Conservation (phyloP, 1,140 invertebrate species). For the Drosophila kikkawai region DNA sequence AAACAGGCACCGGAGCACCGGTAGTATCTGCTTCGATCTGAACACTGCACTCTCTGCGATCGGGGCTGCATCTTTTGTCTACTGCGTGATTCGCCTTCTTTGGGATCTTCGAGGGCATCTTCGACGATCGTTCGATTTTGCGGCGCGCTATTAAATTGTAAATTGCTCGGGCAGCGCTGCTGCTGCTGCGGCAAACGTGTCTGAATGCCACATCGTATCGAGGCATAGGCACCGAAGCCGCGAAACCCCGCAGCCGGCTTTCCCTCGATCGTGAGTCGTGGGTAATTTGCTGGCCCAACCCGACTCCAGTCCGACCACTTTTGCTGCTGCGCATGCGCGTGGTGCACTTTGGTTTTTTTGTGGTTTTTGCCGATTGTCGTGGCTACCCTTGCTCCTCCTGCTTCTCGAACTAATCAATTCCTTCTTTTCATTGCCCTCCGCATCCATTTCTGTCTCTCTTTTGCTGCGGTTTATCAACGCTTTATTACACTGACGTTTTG, state of each 20-base stretch:
- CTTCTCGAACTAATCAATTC: slow-evolving; percentile 68
- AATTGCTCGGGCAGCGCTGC: slow-evolving; percentile 77
- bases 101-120: slow-evolving; percentile 27
- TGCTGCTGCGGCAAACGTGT: slow-evolving; percentile 74
- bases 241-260: slow-evolving; percentile 17
- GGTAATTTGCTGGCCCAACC: slow-evolving; percentile 71
- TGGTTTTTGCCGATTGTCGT: slow-evolving; percentile 55
- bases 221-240: slow-evolving; percentile 2
- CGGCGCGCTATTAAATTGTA: slow-evolving; percentile 81
- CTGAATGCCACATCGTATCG: slow-evolving; percentile 71
- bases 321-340: slow-evolving; percentile 43
- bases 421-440: slow-evolving; percentile 49
- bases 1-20: neutral
- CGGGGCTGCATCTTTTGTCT: slow-evolving; percentile 20
- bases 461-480: slow-evolving; percentile 79
- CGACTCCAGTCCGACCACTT: slow-evolving; percentile 25
- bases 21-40: slow-evolving; percentile 10
- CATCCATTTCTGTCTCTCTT: slow-evolving; percentile 23
- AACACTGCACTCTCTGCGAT: slow-evolving; percentile 1
- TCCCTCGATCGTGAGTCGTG: slow-evolving; percentile 65
- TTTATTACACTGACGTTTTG: slow-evolving; percentile 83
- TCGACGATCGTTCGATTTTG: slow-evolving; percentile 77
- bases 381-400: neutral
- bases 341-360: slow-evolving; percentile 51
- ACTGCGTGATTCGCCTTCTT: slow-evolving; percentile 15